Conservation (phyloP, 2,113 vertebrate genomes). For the Eulemur rufifrons region DNA sequence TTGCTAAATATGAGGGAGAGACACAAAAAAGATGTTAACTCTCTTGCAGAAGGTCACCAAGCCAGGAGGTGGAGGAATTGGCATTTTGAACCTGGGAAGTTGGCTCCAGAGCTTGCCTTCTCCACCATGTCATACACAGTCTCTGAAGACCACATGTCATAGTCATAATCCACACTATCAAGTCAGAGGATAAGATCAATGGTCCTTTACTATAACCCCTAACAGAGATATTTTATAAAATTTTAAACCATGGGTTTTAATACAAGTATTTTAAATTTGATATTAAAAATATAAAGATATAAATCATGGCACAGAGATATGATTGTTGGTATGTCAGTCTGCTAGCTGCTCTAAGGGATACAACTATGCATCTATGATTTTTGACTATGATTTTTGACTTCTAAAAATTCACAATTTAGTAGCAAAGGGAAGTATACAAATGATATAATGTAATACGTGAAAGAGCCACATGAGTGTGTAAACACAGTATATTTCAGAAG, state of each 20-base stretch:
- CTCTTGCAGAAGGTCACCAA: not conserved
- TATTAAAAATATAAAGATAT: slow-evolving; percentile 10
- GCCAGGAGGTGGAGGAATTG: not conserved
- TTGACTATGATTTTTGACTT: not conserved
- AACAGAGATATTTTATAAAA: not conserved
- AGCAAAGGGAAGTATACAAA: not conserved
- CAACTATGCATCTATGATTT: not conserved
- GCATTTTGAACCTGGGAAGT: not conserved
- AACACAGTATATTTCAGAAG: not conserved
- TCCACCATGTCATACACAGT: not conserved
- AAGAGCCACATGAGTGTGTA: not conserved
- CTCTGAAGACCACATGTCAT: not conserved
- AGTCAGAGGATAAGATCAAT: not conserved
- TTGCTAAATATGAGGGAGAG: not conserved
- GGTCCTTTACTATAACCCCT: not conserved
- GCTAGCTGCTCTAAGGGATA: not conserved
- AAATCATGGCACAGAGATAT: not conserved
- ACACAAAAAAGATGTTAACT: not conserved
- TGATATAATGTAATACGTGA: not conserved
- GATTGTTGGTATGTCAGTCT: not conserved
- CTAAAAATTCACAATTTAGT: not conserved
- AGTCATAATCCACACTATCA: not conserved
- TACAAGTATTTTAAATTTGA: not conserved
- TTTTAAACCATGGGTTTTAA: not conserved
- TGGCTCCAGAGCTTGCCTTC: not conserved